Evolutionary conservation across 2,797 vertebrate species (phyloP), one percentile per base, ranked within the genome.

Genomic region (Siniperca undulata): DNA sequence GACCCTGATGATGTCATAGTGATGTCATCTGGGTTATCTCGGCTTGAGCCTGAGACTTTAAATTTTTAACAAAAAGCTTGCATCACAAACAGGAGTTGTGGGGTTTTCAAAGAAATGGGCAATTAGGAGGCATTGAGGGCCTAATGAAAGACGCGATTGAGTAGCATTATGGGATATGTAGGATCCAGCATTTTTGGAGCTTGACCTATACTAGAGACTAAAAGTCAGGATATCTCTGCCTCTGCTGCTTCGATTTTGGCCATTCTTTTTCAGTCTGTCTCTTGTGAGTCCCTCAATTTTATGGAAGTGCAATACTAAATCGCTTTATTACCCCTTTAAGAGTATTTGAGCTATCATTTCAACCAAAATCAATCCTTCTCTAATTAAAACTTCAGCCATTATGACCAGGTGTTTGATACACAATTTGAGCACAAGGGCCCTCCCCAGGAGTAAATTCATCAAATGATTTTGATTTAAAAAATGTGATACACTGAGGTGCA

Each of bases 141-240:
- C 38, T 59, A 50, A 70, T 36, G 52, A 59, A 55, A 19, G 4
- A 74, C 14, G 20, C 22, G 27, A 27, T 14, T 14, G 2, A 52
- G 70, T 6, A 73, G 77, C 55, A 83, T 74, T 67, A 36, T 79
- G 82, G 67, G 69, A 74, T 44, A 74, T 77, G 17, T 46, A 72
- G 55, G 46, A 76, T 71, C 56, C 67, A 65, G 36, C 14, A 11
- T 72, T 27, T 68, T 34, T 36, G 14, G 19, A 59, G 53, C 40
- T 58, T 55, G 42, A 65, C 34, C 20, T 38, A 66, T 16, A 52
- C 5, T 0, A 16, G 11, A 52, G 24, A 70, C 4, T 24, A 30
- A 56, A 55, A 48, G 52, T 40, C 5, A 24, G n/a, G 30, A 5
- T 66, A 12, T 55, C 5, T 72, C 2, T 0, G 11, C 6, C 34